A percentile compares a stretch with the other conserved stretches of the same genome.
Evolutionary conservation across 2,888 invertebrate genomes (phyloP).

Genomic region (Nemoura dubitans): DNA sequence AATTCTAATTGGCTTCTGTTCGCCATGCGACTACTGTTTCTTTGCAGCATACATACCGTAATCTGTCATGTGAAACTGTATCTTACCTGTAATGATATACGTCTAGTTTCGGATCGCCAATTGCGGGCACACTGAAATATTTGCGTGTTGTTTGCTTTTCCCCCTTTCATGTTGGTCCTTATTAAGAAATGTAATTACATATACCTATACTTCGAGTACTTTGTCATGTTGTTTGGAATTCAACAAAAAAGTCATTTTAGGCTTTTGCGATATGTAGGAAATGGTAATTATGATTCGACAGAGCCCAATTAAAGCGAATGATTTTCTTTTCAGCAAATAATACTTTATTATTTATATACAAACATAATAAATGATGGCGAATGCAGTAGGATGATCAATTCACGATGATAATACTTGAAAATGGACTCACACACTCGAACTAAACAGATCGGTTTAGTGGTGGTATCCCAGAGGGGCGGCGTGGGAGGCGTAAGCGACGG

Average conservation of each 20-base stretch:
- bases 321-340: slow-evolving; percentile 4
- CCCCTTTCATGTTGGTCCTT: not conserved
- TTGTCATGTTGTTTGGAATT: not conserved
- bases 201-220: not conserved
- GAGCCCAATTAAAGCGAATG: not conserved
- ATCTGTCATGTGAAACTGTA: not conserved
- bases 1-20: not conserved
- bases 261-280: not conserved
- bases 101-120: not conserved
- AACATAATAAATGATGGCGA: slow-evolving; percentile 20
- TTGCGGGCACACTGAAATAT: not conserved
- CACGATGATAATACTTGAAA: slow-evolving; percentile 24
- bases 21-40: not conserved
- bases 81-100: not conserved
- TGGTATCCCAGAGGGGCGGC: slow-evolving; percentile 46
- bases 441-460: slow-evolving; percentile 16
- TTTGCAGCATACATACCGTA: not conserved
- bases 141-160: not conserved
- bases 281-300: not conserved
- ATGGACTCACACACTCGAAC: not conserved
- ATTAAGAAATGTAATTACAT: not conserved
- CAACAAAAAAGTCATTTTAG: not conserved
- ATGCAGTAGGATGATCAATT: slow-evolving; percentile 15
- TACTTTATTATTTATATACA: slow-evolving; percentile 28
- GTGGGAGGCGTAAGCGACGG: slow-evolving; percentile 49